Base-by-base conservation (phyloP, 92 coral and sea anemone genomes). In the Scolanthus callimorphus region DNA sequence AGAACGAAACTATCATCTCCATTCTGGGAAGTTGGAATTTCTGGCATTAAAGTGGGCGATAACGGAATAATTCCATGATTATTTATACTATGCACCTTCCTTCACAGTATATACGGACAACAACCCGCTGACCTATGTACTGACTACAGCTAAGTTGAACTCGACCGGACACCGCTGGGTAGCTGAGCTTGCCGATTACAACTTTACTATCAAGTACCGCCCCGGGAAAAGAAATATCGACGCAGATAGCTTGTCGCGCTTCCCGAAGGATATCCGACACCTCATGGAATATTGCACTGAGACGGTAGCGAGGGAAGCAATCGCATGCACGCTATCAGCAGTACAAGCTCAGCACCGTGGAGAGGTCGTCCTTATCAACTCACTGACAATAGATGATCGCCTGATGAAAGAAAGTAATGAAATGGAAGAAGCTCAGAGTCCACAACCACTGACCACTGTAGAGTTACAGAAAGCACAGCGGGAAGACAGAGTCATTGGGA, bases 161-260 rank as follows among this genome's bases (percentile, higher is more conserved):
- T 69, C 70, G 19, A 60, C 78, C 29, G 78, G 84, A 31, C n/a
- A 59, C 30, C 66, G 78, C 52, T 77, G 71, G 71, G 51, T 77
- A 54, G 70, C 63, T 19, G 77, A 77, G 61, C 43, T 78, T 3
- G 67, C 84, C 0, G 72, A 70, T 39, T 78, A 54, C 67, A 62
- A 70, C 25, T 78, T 78, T 62, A 55, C 67, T 10, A 70, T 78
- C 39, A 73, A 63, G 30, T 71, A 71, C 17, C 59, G 74, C 22
- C 85, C 73, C 1, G 73, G 85, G 27, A 51, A 39, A 31, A 47
- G 13, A 0, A 48, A 71, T 51, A 17, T 9, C 17, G 74, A 78
- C 20, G 79, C 69, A 3, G 74, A 71, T 39, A 24, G 62, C 20
- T 45, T 79, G 17, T 69, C 76, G 27, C 47, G 76, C 49, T n/a